These are phyloP conservation scores for Cetonia aurata DNA, from an alignment of 2,888 invertebrate species.

Conservation along the genomic window DNA sequence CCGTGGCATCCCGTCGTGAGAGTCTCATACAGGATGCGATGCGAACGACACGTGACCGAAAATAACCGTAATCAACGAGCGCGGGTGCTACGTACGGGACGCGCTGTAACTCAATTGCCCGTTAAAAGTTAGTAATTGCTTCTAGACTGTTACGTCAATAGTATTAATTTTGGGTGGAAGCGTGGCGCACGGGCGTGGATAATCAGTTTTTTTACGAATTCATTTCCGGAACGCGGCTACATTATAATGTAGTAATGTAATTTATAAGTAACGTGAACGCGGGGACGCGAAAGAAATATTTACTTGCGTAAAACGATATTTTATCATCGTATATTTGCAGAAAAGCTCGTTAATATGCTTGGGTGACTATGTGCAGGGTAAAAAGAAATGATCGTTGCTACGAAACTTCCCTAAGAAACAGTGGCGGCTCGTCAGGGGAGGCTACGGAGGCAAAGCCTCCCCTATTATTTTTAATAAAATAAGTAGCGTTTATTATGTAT, in stretches of 20 bases:
- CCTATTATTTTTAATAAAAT: no score
- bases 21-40: constrained; percentile 8
- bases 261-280: constrained; percentile 9
- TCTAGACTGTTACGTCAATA: constrained; percentile 44
- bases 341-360: no score
- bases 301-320: no score
- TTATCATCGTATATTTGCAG: no score
- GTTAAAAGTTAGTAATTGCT: constrained; percentile 45
- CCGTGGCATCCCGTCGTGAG: constrained; percentile 12
- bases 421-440: no score
- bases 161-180: constrained; percentile 37
- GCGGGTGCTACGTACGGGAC: constrained; percentile 10
- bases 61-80: constrained; percentile 28
- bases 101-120: constrained; percentile 43
- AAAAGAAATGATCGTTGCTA: no score
- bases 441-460: no score
- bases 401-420: no score
- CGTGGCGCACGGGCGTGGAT: constrained; percentile 32
- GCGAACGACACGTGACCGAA: constrained; percentile 20
- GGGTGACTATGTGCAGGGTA: no score
- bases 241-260: neutral
- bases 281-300: no score
- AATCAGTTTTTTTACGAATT: constrained; percentile 31
- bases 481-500: no score
- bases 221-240: constrained; percentile 11